Percentiles rank a stretch among this genome's conserved stretches.
phyloP scores from a whole-genome alignment of 2,888 invertebrate species.

The Alviniconcha strummeri region DNA sequence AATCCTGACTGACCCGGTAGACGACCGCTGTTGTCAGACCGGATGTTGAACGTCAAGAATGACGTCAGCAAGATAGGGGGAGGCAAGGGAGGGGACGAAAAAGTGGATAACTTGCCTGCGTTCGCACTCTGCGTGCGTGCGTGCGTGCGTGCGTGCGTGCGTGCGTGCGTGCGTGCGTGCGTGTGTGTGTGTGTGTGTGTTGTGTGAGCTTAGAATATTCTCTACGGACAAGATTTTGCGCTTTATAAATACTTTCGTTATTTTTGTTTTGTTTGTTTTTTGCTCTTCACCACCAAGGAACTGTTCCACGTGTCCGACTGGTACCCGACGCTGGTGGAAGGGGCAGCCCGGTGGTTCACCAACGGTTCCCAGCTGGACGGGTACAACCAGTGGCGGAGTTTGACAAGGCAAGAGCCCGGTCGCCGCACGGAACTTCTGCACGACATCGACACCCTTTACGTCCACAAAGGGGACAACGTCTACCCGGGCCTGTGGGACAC shows the following conservation, averaged over 20 bases:
- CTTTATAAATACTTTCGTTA: too few species aligned
- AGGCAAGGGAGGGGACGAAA: too few species aligned
- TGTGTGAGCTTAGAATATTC: too few species aligned
- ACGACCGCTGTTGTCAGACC: too few species aligned
- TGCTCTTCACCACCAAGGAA: too few species aligned
- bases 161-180: background rate
- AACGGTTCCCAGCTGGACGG: conserved; percentile 65
- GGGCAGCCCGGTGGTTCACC: conserved; percentile 58
- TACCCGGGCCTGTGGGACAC: conserved; percentile 62
- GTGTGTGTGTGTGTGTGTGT: background rate
- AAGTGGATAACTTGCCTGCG: too few species aligned
- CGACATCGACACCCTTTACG: conserved; percentile 84
- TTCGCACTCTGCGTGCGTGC: too few species aligned
- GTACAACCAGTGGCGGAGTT: conserved; percentile 63
- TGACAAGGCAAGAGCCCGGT: conserved; percentile 52
- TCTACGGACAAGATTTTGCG: too few species aligned
- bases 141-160: conserved; percentile 8
- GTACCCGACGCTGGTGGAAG: conserved; percentile 65
- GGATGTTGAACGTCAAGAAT: too few species aligned
- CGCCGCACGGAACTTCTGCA: conserved; percentile 78
- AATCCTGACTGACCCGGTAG: too few species aligned
- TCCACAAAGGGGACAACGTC: conserved; percentile 44
- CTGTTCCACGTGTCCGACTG: conserved; percentile 70
- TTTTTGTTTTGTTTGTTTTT: too few species aligned
- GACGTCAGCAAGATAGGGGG: too few species aligned